Evolutionary conservation across 2,888 invertebrate genomes (phyloP).

Genomic region (Cinara cedri): DNA sequence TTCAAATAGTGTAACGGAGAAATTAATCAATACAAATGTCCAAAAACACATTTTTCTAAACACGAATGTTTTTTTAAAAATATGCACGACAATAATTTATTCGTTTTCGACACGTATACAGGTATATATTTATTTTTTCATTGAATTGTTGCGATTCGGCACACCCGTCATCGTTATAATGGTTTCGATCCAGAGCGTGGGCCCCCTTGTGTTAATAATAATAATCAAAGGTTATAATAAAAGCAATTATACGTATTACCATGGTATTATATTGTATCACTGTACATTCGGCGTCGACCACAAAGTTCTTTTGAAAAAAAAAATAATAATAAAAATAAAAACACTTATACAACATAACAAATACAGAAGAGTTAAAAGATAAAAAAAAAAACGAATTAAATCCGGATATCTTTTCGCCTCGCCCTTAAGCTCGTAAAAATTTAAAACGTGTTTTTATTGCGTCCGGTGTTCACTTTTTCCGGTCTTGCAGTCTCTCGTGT

Average conservation of each 20-base stretch:
- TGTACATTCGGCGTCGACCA: constrained; percentile 7
- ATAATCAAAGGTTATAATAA: constrained; percentile 20
- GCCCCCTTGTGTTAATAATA: too few species aligned
- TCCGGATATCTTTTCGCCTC: constrained; percentile 13
- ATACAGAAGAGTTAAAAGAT: neutral
- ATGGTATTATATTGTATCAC: too few species aligned
- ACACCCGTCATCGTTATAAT: too few species aligned
- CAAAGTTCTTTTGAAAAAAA: constrained; percentile 21
- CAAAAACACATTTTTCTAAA: too few species aligned
- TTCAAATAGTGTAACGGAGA: too few species aligned
- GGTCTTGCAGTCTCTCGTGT: constrained; percentile 9
- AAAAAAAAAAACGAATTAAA: constrained; percentile 17
- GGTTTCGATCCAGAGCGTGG: too few species aligned
- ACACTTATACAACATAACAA: neutral
- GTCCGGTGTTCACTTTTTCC: constrained; percentile 35
- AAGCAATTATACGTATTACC: constrained; percentile 33
- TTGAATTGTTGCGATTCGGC: too few species aligned
- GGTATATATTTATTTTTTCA: too few species aligned
- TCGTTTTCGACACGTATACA: too few species aligned
- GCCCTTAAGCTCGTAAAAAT: constrained; percentile 45
- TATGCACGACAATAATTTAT: too few species aligned
- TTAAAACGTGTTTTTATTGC: constrained; percentile 46
- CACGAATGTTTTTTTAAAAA: too few species aligned
- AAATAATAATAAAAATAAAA: neutral
- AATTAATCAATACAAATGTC: too few species aligned